phyloP scores from a whole-genome alignment of 2,797 vertebrate species.

The Bradypodion pumilum region DNA sequence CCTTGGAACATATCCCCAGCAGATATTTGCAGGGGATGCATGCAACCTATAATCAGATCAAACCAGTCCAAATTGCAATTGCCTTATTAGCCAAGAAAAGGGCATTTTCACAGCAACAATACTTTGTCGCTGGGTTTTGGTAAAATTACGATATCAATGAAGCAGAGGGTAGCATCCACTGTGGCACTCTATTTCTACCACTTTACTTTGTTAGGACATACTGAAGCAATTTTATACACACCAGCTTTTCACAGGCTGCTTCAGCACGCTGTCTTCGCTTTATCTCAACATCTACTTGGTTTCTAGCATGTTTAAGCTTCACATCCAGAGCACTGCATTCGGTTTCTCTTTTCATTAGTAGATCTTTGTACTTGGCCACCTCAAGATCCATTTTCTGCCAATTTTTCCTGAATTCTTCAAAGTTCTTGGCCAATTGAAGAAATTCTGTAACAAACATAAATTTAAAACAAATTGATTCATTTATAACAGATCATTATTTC shows the following conservation, averaged over 20 bases:
- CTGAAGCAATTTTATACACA: slow-evolving; percentile 67
- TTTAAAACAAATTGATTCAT: neutral
- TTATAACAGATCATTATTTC: neutral
- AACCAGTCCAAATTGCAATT: neutral
- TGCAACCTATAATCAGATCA: too few relatives aligned
- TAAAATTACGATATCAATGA: neutral
- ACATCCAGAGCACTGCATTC: slow-evolving; percentile 91
- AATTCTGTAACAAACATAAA: slow-evolving; percentile 80
- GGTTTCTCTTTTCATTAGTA: slow-evolving; percentile 88
- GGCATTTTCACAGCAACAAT: neutral
- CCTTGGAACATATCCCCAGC: too few relatives aligned
- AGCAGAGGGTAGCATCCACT: neutral
- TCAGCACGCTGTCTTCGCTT: slow-evolving; percentile 93
- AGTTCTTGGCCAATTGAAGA: slow-evolving; percentile 90
- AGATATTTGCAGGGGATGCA: too few relatives aligned
- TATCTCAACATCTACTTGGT: slow-evolving; percentile 97
- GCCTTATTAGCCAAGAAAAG: neutral
- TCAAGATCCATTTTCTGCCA: slow-evolving; percentile 85
- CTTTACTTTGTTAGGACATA: slow-evolving; percentile 2
- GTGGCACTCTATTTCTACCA: too few relatives aligned
- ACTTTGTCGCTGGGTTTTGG: neutral
- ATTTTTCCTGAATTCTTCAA: slow-evolving; percentile 89
- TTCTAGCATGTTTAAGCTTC: slow-evolving; percentile 96
- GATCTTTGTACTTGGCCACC: slow-evolving; percentile 84
- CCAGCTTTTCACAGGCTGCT: slow-evolving; percentile 91